Conservation (phyloP, 2,888 invertebrate genomes). For the Dorcus hopei region DNA sequence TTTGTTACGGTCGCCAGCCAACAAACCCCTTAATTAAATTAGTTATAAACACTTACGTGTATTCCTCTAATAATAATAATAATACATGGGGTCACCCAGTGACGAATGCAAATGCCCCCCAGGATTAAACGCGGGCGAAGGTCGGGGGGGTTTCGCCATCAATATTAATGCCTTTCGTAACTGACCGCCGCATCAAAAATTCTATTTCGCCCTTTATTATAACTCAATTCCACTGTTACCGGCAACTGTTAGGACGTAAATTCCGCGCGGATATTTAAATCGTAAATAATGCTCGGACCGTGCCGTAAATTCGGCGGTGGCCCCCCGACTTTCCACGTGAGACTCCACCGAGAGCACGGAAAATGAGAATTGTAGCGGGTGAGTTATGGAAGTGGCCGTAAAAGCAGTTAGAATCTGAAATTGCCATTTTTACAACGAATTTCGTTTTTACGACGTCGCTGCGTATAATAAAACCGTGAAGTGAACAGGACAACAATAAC, state of each 20-base stretch:
- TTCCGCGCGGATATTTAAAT: background rate
- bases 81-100: background rate
- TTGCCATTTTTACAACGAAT: too few species aligned
- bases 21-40: constrained; percentile 1
- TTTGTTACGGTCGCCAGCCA: background rate
- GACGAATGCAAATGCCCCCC: background rate
- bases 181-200: constrained; percentile 17
- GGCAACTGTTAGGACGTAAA: background rate
- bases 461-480: too few species aligned
- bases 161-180: constrained; percentile 1
- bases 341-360: too few species aligned
- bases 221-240: background rate
- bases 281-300: background rate
- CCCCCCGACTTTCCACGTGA: too few species aligned
- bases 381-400: too few species aligned
- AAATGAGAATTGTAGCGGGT: too few species aligned
- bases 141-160: background rate
- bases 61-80: background rate
- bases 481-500: too few species aligned
- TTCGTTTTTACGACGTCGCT: too few species aligned
- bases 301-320: background rate
- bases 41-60: background rate
- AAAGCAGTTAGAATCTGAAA: too few species aligned
- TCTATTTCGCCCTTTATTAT: constrained; percentile 9
- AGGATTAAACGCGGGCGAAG: background rate